Base-by-base conservation (phyloP, 2,888 invertebrate species). In the Tinea pellionella region DNA sequence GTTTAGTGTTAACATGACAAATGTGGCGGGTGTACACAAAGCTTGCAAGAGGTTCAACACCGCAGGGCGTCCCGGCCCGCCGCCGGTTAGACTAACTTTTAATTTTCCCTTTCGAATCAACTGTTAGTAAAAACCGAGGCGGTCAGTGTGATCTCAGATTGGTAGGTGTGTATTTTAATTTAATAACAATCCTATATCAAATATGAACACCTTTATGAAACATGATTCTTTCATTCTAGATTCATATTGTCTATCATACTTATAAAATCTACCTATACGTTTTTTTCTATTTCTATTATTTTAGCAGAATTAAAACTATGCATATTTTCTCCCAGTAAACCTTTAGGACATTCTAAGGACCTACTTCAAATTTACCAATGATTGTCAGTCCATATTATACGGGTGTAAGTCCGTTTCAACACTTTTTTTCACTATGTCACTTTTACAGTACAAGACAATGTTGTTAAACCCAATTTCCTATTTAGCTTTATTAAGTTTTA, bases 1-100 rank as follows among this genome's bases (percentile, higher is more conserved):
- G 77, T 80, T 78, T 76, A 76, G 84, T 80, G 85, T 80, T 82
- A 86, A 85, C 82, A 83, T 85, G 85, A 86, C 86, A 84, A 85
- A 85, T 62, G 61, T 57, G 60, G 86, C 73, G 70, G 67, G 69
- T 65, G 63, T 18, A 63, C 66, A 76, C 76, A 80, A 80, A 60
- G 78, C 77, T 58, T 59, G 61, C 61, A 65, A 62, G 62, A 63
- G 62, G 42, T 56, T 58, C 60, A 61, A 64, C 77, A 69, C 78
- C 64, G 73, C 77, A 72, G 78, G 78, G 73, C 72, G 76, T 71
- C 67, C 60, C 69, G 53, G 57, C 18, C 55, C 47, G 47, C 19
- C 19, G 53, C 41, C 29, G 37, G 59, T 37, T 30, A 72, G 75
- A 68, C 71, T 71, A 73, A 71, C 73, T 72, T 70, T 68, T 65